A percentile compares a stretch with the other conserved stretches of the same genome.
These are phyloP conservation scores for Pogoniulus pusillus DNA, from an alignment of 2,797 vertebrate genomes.

Conservation along the genomic window DNA sequence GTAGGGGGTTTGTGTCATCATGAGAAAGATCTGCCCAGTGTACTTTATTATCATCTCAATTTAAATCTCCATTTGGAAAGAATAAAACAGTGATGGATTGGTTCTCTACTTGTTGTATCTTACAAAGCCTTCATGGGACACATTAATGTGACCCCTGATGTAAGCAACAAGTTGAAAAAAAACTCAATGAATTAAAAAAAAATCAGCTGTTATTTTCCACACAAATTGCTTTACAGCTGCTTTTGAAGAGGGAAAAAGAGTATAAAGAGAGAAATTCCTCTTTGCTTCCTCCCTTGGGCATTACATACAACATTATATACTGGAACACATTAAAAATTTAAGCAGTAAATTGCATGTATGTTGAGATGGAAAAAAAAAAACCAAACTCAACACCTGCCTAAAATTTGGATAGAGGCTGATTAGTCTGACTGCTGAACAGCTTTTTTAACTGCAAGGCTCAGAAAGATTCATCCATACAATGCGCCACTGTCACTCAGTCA, in stretches of 20 bases:
- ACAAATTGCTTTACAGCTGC: not conserved
- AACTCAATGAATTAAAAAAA: no score
- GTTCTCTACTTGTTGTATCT: not conserved
- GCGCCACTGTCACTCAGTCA: conserved; percentile 57
- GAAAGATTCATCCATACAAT: conserved; percentile 50
- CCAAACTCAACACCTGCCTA: not conserved
- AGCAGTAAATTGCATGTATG: not conserved
- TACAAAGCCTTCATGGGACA: not conserved
- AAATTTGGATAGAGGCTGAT: conserved; percentile 30
- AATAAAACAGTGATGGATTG: not conserved
- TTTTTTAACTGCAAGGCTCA: conserved; percentile 18
- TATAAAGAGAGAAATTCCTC: not conserved
- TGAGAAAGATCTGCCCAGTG: not conserved
- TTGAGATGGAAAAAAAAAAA: not conserved
- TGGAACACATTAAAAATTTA: not conserved
- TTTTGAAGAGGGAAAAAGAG: not conserved
- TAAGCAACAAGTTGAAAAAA: not conserved
- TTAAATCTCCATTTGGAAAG: not conserved
- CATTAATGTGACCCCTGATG: not conserved
- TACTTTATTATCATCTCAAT: not conserved
- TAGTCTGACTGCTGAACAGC: conserved; percentile 38
- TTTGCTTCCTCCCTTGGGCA: not conserved
- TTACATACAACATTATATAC: not conserved
- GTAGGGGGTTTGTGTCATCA: not conserved
- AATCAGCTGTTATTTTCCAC: not conserved